Conservation (phyloP, 2,113 vertebrate species). For the Poeciliopsis retropinna region DNA sequence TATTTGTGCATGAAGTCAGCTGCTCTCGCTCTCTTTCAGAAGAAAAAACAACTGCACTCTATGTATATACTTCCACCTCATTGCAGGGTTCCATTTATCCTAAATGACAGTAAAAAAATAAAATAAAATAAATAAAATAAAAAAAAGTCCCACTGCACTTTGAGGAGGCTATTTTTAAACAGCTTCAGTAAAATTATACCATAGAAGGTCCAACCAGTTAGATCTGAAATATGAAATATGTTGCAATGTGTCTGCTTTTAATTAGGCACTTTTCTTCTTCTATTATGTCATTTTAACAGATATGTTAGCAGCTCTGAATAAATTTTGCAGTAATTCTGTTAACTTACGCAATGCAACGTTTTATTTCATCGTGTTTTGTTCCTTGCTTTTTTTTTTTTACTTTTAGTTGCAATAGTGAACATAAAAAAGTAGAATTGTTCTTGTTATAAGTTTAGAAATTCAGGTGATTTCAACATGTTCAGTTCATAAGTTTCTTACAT, state of each 20-base stretch:
- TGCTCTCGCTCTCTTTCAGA: conserved; percentile 7
- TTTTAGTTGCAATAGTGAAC: too few species aligned
- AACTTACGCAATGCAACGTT: too few species aligned
- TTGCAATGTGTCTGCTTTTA: neutral
- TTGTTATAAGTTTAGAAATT: too few species aligned
- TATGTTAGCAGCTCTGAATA: too few species aligned
- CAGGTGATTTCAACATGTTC: too few species aligned
- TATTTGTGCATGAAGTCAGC: conserved; percentile 60
- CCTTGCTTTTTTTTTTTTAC: too few species aligned
- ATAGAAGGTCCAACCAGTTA: neutral
- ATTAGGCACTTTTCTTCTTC: neutral
- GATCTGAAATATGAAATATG: neutral
- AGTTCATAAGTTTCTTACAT: too few species aligned
- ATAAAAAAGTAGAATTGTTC: too few species aligned
- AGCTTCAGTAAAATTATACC: conserved; percentile 1
- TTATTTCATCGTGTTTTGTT: too few species aligned
- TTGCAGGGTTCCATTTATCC: conserved; percentile 50
- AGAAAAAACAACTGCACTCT: conserved; percentile 19
- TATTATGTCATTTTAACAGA: too few species aligned
- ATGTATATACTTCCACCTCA: conserved; percentile 56
- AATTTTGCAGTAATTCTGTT: too few species aligned
- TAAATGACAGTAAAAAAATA: conserved; percentile 24
- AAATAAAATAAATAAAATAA: conserved; percentile 4
- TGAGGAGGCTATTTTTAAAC: conserved; percentile 35
- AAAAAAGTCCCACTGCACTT: conserved; percentile 10